Evolutionary conservation across 2,888 invertebrate species (phyloP), one percentile per base, ranked within the genome.

Genomic region (Hofmannophila pseudospretella): DNA sequence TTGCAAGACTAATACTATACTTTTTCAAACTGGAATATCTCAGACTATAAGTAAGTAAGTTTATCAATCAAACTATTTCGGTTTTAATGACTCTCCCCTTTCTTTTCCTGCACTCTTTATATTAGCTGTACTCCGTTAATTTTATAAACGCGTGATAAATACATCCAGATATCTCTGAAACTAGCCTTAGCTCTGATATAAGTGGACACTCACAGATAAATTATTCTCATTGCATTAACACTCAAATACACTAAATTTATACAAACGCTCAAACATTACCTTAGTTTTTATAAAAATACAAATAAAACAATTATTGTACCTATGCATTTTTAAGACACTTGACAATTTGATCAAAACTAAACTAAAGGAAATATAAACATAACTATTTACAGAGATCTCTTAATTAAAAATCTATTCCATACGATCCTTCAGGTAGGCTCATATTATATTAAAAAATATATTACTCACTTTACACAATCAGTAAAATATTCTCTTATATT

Each of bases 321-420:
- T 60, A 57, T 47, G 42, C 53, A 48, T 56, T 50, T 58, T 58
- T 76, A 77, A 77, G 77, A 77, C 77, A 77, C 77, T 74, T 66
- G 45, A 59, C 58, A 48, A 48, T 38, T 45, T 34, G 34, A 31
- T 34, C 32, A 31, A 34, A 14, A 32, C 19, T n/a, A 14, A 23
- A 13, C n/a, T 40, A 35, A 41, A 35, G 31, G 25, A 27, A 39
- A 39, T 39, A 34, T 32, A 37, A 33, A 26, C 16, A 41, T 32
- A 33, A 51, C 36, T 58, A 56, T 58, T 45, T 58, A 57, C 55
- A 61, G 46, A 53, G 52, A 49, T 47, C 48, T 44, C 38, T 41
- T 36, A 38, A 30, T 34, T 13, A 34, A 26, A 41, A 11, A 27
- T 11, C 19, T 16, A 39, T 35, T 37, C 35, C 33, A 33, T 33